Evolutionary conservation across 2,888 invertebrate genomes (phyloP).

Genomic region (Orthonychiurus folsomi): DNA sequence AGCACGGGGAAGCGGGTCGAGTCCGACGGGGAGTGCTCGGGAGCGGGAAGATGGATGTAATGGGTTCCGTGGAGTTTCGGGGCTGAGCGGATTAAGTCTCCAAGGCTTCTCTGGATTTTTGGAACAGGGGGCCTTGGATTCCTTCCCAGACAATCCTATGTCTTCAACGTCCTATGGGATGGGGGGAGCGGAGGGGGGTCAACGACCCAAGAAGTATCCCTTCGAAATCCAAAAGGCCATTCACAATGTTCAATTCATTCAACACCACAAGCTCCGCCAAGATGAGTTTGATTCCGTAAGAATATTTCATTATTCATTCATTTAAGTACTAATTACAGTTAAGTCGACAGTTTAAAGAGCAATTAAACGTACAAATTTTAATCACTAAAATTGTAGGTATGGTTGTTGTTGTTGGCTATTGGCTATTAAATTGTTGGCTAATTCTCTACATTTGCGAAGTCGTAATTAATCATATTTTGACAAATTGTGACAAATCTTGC

Average conservation of each 20-base stretch:
- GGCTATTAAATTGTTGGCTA: no score
- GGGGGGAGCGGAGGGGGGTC: slow-evolving; percentile 35
- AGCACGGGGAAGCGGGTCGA: not conserved
- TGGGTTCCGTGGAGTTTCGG: slow-evolving; percentile 40
- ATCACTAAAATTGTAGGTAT: no score
- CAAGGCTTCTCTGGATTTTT: slow-evolving; percentile 38
- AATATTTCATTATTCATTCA: no score
- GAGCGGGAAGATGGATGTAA: slow-evolving; percentile 37
- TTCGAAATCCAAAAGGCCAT: slow-evolving; percentile 88
- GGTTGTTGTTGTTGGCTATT: no score
- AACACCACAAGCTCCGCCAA: slow-evolving; percentile 86
- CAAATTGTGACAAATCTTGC: no score
- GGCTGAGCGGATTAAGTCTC: slow-evolving; percentile 39
- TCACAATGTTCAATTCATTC: slow-evolving; percentile 90
- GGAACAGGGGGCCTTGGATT: slow-evolving; percentile 39
- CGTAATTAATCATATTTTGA: no score
- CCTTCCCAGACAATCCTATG: slow-evolving; percentile 39
- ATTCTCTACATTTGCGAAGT: no score
- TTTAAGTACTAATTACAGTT: no score
- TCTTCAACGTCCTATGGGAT: slow-evolving; percentile 38
- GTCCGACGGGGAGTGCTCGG: not conserved
- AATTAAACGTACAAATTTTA: no score
- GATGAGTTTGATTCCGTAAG: slow-evolving; percentile 89
- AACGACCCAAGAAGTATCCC: slow-evolving; percentile 64
- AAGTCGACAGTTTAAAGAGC: no score